phyloP scores from a whole-genome alignment of 2,888 invertebrate species.

The Parnassius apollo region DNA sequence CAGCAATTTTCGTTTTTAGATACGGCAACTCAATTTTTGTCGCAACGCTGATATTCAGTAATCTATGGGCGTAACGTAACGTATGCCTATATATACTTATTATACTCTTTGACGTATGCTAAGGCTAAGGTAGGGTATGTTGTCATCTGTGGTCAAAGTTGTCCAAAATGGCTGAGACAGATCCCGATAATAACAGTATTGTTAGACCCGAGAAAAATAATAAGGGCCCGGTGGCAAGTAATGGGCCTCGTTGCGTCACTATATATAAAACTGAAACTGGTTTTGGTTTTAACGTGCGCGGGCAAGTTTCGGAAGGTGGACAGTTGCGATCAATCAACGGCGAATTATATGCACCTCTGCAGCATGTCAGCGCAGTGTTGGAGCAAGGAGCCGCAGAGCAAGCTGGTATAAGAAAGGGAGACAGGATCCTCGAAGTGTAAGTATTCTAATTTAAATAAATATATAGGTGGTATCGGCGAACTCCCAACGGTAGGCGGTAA shows the following conservation, averaged over 20 bases:
- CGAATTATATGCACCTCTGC: conserved; percentile 98
- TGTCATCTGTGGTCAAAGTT: conserved; percentile 42
- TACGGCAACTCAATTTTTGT: too few relatives aligned
- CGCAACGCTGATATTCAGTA: too few relatives aligned
- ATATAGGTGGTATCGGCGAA: background rate
- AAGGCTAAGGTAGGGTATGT: conserved; percentile 8
- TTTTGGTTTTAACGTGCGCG: conserved; percentile 99
- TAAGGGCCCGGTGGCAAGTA: conserved; percentile 65
- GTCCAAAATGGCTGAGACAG: conserved; percentile 83
- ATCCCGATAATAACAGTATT: conserved; percentile 81
- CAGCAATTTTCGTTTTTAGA: too few relatives aligned
- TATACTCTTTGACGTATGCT: too few relatives aligned
- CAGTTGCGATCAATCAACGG: conserved; percentile 99
- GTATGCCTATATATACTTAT: too few relatives aligned
- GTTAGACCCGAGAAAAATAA: conserved; percentile 71
- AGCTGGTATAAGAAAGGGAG: conserved; percentile 98
- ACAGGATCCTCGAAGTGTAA: conserved; percentile 99
- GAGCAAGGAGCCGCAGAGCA: conserved; percentile 98
- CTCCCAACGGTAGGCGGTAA: too few relatives aligned
- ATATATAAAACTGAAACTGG: conserved; percentile 98
- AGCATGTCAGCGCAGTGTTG: conserved; percentile 99
- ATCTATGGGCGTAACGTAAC: background rate
- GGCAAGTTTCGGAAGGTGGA: conserved; percentile 99
- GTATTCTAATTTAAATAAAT: conserved; percentile 64
- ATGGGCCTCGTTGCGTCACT: conserved; percentile 93